Evolutionary conservation across 92 coral and sea anemone genomes (phyloP).

Genomic region (Metridium senile): DNA sequence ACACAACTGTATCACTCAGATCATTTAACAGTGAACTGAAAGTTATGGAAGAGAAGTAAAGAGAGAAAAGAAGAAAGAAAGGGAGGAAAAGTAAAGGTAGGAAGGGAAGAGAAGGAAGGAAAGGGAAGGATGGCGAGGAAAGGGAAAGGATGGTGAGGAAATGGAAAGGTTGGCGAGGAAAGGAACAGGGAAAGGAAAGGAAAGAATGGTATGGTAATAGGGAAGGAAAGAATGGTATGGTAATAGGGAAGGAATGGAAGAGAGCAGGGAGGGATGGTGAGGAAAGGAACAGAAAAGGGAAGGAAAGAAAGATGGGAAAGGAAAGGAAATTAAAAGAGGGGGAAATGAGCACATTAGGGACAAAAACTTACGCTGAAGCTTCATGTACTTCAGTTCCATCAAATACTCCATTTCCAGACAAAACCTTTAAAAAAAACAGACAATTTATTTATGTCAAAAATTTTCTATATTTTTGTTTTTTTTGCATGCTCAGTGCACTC

Average conservation of each 20-base stretch:
- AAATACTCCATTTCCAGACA: constrained; percentile 88
- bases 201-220: too few species aligned
- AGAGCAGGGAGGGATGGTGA: too few species aligned
- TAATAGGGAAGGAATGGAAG: too few species aligned
- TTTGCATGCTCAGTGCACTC: too few species aligned
- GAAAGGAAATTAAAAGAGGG: background rate
- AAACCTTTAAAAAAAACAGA: constrained; percentile 42
- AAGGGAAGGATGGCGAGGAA: too few species aligned
- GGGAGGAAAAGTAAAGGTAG: background rate
- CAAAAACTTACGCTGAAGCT: constrained; percentile 76
- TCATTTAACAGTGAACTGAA: background rate
- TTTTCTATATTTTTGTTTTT: too few species aligned
- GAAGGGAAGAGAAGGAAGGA: too few species aligned
- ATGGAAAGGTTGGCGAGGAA: background rate
- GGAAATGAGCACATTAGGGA: background rate
- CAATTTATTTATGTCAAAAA: background rate
- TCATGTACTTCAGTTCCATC: constrained; percentile 88
- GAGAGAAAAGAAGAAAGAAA: background rate
- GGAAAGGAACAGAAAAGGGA: background rate
- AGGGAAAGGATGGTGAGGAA: background rate
- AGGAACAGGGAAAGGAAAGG: background rate
- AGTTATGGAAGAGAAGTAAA: background rate
- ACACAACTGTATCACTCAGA: constrained; percentile 2
- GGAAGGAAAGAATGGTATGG: background rate
- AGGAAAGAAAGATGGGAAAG: background rate